phyloP scores from a whole-genome alignment of 2,888 invertebrate species.

The Deilephila porcellus region DNA sequence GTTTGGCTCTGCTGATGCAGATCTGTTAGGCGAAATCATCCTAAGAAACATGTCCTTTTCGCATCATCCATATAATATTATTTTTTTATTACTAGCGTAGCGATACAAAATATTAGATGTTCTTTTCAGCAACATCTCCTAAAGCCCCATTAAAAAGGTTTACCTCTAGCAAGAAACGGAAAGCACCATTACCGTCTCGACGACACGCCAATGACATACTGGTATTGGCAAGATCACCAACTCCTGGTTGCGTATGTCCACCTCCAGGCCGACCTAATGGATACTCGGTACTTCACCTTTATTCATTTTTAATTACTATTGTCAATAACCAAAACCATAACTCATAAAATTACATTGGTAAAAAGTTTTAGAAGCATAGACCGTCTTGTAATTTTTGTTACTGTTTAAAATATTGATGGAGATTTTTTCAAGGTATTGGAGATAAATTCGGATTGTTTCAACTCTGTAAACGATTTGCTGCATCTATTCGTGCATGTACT shows the following conservation, averaged over 20 bases:
- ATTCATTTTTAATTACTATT: neutral
- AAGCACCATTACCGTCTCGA: slow-evolving; percentile 39
- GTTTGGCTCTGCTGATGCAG: too few relatives aligned
- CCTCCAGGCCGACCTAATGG: slow-evolving; percentile 56
- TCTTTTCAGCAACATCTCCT: neutral
- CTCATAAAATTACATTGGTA: neutral
- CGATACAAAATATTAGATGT: neutral
- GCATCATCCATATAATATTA: too few relatives aligned
- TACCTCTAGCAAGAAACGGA: neutral
- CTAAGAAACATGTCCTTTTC: neutral
- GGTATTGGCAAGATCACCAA: slow-evolving; percentile 54
- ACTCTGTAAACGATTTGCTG: slow-evolving; percentile 74
- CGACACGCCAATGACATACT: slow-evolving; percentile 59
- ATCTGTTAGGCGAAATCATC: too few relatives aligned
- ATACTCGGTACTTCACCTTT: slow-evolving; percentile 46
- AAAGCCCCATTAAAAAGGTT: slow-evolving; percentile 1
- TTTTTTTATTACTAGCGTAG: neutral
- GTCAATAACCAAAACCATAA: too few relatives aligned
- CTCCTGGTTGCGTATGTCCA: slow-evolving; percentile 68
- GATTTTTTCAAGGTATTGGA: slow-evolving; percentile 53
- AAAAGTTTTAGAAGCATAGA: too few relatives aligned
- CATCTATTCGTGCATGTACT: slow-evolving; percentile 73
- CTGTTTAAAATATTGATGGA: neutral
- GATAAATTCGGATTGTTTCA: slow-evolving; percentile 72
- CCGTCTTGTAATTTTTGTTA: too few relatives aligned